phyloP scores from a whole-genome alignment of 2,888 invertebrate genomes.

The Rutpela maculata region DNA sequence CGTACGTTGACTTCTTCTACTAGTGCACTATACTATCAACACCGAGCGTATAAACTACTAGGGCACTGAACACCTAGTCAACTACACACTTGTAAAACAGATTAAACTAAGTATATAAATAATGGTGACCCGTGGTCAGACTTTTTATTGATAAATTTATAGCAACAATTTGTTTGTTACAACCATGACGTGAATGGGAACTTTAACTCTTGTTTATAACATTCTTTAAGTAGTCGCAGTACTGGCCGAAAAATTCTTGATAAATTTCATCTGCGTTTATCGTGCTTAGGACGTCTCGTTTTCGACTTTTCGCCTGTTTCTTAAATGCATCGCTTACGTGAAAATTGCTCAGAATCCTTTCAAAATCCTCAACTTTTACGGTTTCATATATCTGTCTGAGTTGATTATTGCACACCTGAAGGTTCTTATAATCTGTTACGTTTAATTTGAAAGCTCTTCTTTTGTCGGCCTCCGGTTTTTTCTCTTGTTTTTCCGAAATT shows the following conservation, averaged over 20 bases:
- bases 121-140: conserved; percentile 42
- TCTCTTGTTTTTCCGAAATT: conserved; percentile 14
- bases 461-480: conserved; percentile 16
- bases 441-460: conserved; percentile 52
- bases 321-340: conserved; percentile 71
- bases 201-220: conserved; percentile 56
- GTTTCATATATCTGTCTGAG: conserved; percentile 77
- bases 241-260: conserved; percentile 69
- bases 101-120: conserved; percentile 21
- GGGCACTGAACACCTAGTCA: conserved; percentile 39
- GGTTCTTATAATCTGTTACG: conserved; percentile 68
- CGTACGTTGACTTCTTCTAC: conserved; percentile 47
- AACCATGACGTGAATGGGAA: conserved; percentile 45
- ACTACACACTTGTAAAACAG: conserved; percentile 15
- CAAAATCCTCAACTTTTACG: conserved; percentile 78
- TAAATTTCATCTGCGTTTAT: conserved; percentile 30
- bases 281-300: conserved; percentile 71
- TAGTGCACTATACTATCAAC: conserved; percentile 11
- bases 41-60: conserved; percentile 35
- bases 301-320: conserved; percentile 72
- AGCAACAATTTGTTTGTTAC: conserved; percentile 47
- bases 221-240: conserved; percentile 71
- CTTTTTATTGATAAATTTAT: conserved; percentile 48
- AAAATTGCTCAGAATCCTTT: conserved; percentile 77
- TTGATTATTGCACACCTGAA: conserved; percentile 61